These are phyloP conservation scores for Scomber scombrus DNA, from an alignment of 2,113 vertebrate genomes.

Conservation along the genomic window DNA sequence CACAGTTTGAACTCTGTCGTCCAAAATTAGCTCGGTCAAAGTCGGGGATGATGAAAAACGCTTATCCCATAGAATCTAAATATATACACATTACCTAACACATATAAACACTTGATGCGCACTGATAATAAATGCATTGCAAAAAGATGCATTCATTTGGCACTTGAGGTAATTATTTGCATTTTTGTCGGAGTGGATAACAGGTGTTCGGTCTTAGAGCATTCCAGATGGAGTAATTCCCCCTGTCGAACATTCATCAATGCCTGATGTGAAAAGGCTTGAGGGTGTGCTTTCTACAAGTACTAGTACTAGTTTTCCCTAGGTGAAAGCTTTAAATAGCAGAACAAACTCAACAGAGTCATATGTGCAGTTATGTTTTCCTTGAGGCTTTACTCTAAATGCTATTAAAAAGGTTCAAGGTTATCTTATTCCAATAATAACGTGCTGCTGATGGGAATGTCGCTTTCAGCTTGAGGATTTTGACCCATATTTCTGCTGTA, in stretches of 20 bases:
- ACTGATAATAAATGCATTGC: neutral
- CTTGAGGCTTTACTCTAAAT: neutral
- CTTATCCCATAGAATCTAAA: neutral
- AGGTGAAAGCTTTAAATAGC: constrained; percentile 13
- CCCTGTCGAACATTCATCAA: constrained; percentile 32
- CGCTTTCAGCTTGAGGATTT: neutral
- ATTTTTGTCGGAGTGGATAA: constrained; percentile 32
- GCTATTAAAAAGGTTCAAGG: neutral
- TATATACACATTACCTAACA: constrained; percentile 22
- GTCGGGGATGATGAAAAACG: neutral
- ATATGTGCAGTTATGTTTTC: constrained; percentile 14
- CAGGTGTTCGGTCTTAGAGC: constrained; percentile 37
- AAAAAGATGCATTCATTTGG: constrained; percentile 14
- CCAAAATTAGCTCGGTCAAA: constrained; percentile 15
- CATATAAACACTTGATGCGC: neutral
- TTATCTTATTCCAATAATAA: constrained; percentile 8
- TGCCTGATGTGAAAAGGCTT: constrained; percentile 17
- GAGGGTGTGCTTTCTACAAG: neutral
- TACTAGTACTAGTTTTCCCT: constrained; percentile 20
- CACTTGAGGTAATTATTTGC: constrained; percentile 26
- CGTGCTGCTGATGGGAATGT: neutral
- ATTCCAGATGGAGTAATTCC: constrained; percentile 34
- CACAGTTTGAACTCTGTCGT: neutral
- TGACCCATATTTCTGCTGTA: constrained; percentile 26
- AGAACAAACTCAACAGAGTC: constrained; percentile 25